Base-by-base conservation (phyloP, 2,888 invertebrate genomes). In the Nebria brevicollis region DNA sequence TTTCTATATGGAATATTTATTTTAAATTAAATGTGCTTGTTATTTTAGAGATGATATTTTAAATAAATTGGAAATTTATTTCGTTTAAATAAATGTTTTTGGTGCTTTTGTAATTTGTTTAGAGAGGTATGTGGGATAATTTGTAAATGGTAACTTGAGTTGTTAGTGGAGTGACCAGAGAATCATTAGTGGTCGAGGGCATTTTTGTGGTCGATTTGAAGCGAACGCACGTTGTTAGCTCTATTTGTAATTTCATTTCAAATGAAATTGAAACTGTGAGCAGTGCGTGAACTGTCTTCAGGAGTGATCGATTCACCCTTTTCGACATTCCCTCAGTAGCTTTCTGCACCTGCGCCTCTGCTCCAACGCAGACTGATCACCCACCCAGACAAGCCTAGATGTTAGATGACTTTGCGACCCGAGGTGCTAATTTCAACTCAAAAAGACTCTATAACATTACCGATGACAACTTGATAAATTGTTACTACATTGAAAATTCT, bases 261-360 rank as follows among this genome's bases (percentile, higher is more conserved):
- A 34, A 34, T 34, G 54, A 54, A 54, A 54, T 54, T 54, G 13
- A 54, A 54, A 11, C 13, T 54, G 54, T 11, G 13, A 54, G 54
- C 54, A 54, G 8, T 13, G 34, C 13, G 54, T 54, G 54, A 54
- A 54, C 54, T 54, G 54, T 54, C 54, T 54, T 54, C 54, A 54
- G 54, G 54, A 54, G 54, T 54, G 54, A 54, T 54, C 54, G 54
- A 54, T 54, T 54, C 54, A 54, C 54, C 54, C 54, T 54, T 54
- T 54, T 54, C 54, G 54, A 13, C 54, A 54, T 54, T 54, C 54
- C 54, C 11, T 54, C 8, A 13, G 6, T 8, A 54, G 2, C 54
- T 54, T 6, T 54, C 54, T 11, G 54, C 54, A 54, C 54, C 54
- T 54, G 54, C 54, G 54, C 54, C 8, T 2, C 54, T 6, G 54